phyloP scores from a whole-genome alignment of 2,888 invertebrate genomes.

The Myathropa florea region DNA sequence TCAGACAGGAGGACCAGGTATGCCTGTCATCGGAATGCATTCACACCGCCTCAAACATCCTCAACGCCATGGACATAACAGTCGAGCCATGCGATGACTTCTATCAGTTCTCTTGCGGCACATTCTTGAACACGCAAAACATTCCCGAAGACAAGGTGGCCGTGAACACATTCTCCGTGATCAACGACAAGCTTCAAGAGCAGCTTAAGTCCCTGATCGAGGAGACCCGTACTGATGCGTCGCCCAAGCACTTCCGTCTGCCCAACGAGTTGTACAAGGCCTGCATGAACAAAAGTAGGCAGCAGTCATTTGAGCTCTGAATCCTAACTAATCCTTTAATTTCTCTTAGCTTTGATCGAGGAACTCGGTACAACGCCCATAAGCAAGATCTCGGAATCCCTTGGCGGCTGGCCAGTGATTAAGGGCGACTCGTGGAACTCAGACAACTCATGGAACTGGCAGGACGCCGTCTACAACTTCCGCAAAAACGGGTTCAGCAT shows the following conservation, averaged over 20 bases:
- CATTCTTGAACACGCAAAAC: slow-evolving; percentile 84
- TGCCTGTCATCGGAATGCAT: slow-evolving; percentile 91
- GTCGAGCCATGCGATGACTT: slow-evolving; percentile 90
- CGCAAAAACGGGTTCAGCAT: slow-evolving; percentile 91
- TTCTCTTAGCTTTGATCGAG: slow-evolving; percentile 87
- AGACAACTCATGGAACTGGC: slow-evolving; percentile 87
- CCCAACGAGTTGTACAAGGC: slow-evolving; percentile 80
- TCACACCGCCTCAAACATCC: slow-evolving; percentile 86
- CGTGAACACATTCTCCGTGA: slow-evolving; percentile 80
- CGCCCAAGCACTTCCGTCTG: slow-evolving; percentile 80
- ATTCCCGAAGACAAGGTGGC: slow-evolving; percentile 86
- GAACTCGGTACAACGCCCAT: slow-evolving; percentile 88
- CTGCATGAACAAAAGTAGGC: slow-evolving; percentile 81
- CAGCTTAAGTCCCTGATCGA: slow-evolving; percentile 80
- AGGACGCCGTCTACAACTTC: slow-evolving; percentile 90
- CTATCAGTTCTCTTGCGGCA: slow-evolving; percentile 88
- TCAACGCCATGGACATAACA: slow-evolving; percentile 85
- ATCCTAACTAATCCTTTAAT: neutral
- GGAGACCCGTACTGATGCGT: slow-evolving; percentile 76
- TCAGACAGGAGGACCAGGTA: slow-evolving; percentile 78
- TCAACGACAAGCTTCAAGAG: slow-evolving; percentile 80
- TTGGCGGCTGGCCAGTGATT: slow-evolving; percentile 97
- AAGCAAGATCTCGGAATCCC: slow-evolving; percentile 85
- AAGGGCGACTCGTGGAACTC: slow-evolving; percentile 89
- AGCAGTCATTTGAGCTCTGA: neutral